Conservation (phyloP, 2,888 invertebrate genomes). For the Spisula solida region DNA sequence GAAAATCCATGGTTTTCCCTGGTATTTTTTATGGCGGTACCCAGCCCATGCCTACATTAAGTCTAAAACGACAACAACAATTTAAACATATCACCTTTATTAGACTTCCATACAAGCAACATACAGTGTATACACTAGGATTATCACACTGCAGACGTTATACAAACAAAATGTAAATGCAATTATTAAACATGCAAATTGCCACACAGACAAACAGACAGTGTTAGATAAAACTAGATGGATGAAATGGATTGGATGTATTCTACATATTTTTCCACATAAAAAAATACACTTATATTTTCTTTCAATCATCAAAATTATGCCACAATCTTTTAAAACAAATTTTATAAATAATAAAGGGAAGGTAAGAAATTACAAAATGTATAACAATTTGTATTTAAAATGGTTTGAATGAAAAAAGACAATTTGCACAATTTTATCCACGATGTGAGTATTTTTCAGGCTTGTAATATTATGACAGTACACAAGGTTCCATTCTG, state of each 20-base stretch:
- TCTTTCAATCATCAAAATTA: no score
- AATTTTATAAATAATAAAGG: no score
- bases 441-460: constrained; percentile 7
- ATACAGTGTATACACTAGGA: background rate
- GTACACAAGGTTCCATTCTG: background rate
- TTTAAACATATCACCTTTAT: constrained; percentile 10
- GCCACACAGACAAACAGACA: background rate
- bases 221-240: no score
- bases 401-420: background rate
- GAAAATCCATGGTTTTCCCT: no score
- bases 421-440: constrained; percentile 4
- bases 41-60: no score
- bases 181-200: background rate
- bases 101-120: background rate
- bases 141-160: background rate
- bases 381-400: background rate
- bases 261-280: no score
- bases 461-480: background rate
- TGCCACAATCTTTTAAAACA: no score
- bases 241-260: no score
- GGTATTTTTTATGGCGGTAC: no score
- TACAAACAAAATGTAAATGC: background rate
- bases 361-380: no score
- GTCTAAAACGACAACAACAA: background rate
- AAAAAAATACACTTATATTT: no score